A percentile compares a stretch with the other conserved stretches of the same genome.
Evolutionary conservation across 2,888 invertebrate genomes (phyloP).

Genomic region (Dermolepida albohirtum): DNA sequence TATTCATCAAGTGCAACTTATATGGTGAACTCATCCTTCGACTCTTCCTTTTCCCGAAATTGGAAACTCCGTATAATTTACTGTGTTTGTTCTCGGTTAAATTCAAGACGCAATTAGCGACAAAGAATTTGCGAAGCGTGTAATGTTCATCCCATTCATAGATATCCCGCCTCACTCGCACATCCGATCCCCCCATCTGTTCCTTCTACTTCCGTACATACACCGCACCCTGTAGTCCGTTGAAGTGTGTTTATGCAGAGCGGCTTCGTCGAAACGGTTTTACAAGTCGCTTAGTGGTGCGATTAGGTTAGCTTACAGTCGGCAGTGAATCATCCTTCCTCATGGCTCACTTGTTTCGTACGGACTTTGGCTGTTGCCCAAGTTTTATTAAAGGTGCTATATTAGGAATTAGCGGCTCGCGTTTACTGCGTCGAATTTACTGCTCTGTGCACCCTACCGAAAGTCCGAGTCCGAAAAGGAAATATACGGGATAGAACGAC

Average conservation of each 20-base stretch:
- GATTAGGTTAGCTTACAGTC: conserved; percentile 53
- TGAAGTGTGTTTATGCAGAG: conserved; percentile 46
- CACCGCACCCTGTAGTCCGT: conserved; percentile 29
- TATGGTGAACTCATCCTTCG: no score
- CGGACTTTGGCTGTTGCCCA: conserved; percentile 52
- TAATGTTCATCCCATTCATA: conserved; percentile 29
- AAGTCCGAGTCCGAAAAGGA: background rate
- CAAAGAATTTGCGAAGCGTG: conserved; percentile 44
- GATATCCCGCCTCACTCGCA: conserved; percentile 1
- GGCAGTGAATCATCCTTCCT: conserved; percentile 54
- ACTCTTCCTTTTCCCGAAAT: no score
- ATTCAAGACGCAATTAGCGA: conserved; percentile 40
- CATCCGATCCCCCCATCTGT: background rate
- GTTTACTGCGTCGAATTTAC: conserved; percentile 37
- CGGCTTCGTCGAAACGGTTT: conserved; percentile 48
- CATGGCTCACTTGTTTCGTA: conserved; percentile 49
- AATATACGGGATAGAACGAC: background rate
- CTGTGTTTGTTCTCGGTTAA: background rate
- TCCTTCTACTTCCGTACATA: background rate
- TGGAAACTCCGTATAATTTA: no score
- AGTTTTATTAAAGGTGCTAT: conserved; percentile 50
- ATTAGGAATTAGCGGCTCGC: conserved; percentile 46
- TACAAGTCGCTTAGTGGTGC: conserved; percentile 54
- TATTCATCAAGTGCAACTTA: no score
- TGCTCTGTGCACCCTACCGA: background rate